Base-by-base conservation (phyloP, 2,113 vertebrate species). In the Ovis canadensis region DNA sequence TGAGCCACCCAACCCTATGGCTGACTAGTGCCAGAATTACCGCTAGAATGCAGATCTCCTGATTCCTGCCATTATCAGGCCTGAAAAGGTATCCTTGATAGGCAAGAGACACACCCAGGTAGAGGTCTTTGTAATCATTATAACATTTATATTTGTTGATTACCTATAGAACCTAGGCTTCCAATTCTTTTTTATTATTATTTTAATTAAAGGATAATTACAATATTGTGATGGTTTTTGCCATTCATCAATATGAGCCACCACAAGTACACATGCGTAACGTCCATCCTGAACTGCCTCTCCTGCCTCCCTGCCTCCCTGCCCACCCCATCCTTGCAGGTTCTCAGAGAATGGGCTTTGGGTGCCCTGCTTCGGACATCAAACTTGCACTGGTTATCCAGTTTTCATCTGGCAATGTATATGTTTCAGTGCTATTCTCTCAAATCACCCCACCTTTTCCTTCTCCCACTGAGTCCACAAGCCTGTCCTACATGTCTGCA, bases 61-160 rank as follows among this genome's bases (percentile, higher is more conserved):
- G 9, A 54, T 80, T 10, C 71, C 64, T 74, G 5, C 54, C 62
- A 40, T 81, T 91, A 81, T 9, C 15, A 31, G 16, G 5, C 25
- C 57, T 64, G 83, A 54, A 80, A 50, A 92, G 78, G 25, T 43
- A 84, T 1, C 4, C n/a, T 81, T 31, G 1, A 91, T 43, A 78
- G 87, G 11, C 48, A 60, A 71, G 29, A 92, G 19, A 92, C 13
- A 92, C 31, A 88, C 3, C 7, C 31, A 78, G 33, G 16, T 33
- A 36, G n/a, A 36, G 29, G 27, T 36, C 33, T 96, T 67, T 16
- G 7, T 71, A 83, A 50, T 89, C 31, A 91, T 54, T 45, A 45
- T 67, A 48, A 83, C 62, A 71, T 88, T 90, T 77, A 21, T 91
- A 90, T 83, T 96, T 89, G 85, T 60, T 85, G 48, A 43, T 93